These are phyloP conservation scores for Daboia siamensis DNA, from an alignment of 2,113 vertebrate species.

Conservation along the genomic window DNA sequence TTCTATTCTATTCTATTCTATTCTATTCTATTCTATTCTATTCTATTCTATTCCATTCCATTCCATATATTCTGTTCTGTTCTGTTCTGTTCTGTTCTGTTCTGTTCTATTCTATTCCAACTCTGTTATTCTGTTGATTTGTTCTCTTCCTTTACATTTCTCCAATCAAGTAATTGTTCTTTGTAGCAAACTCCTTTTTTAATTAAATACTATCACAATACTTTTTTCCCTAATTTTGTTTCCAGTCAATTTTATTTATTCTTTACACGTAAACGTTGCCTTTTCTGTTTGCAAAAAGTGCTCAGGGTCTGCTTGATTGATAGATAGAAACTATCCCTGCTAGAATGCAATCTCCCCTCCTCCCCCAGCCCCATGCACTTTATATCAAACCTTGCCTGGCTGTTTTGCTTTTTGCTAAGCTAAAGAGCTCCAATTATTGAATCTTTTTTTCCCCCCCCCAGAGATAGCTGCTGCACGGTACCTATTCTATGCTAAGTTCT, in stretches of 20 bases:
- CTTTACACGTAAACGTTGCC: background rate
- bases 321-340: background rate
- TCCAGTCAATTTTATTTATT: background rate
- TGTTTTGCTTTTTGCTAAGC: background rate
- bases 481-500: background rate
- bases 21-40: no score
- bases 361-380: background rate
- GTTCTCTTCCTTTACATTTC: background rate
- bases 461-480: background rate
- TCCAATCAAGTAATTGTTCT: background rate
- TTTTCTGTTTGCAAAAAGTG: no score
- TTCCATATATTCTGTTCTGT: fast-evolving
- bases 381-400: background rate
- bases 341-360: background rate
- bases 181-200: background rate
- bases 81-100: fast-evolving
- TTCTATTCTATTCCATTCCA: no score
- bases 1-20: no score
- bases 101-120: background rate
- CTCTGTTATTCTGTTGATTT: background rate
- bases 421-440: background rate
- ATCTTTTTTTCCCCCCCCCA: background rate
- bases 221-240: background rate
- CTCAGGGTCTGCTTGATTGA: background rate
- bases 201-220: background rate